Evolutionary conservation across 2,797 vertebrate genomes (phyloP).

Genomic region (Spheniscus humboldti): DNA sequence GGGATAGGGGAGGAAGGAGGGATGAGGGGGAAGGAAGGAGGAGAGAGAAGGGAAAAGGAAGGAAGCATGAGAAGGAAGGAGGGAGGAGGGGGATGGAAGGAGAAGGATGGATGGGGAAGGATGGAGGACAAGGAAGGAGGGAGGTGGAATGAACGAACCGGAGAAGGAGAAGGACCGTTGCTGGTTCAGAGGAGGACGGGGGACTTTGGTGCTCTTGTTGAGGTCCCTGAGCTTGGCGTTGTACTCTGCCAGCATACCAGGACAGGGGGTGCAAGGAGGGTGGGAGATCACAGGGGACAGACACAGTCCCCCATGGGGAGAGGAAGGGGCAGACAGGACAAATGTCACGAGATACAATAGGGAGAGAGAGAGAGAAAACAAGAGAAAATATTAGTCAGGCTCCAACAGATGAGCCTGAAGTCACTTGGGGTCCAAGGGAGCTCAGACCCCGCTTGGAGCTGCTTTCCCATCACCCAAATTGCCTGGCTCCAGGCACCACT

Average conservation of each 20-base stretch:
- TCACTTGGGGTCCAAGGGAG: not conserved
- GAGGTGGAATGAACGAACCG: slow-evolving; percentile 81
- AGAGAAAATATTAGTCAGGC: slow-evolving; percentile 65
- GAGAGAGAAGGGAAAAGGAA: not conserved
- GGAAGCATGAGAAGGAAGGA: not conserved
- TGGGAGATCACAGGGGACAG: slow-evolving; percentile 42
- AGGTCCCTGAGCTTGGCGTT: slow-evolving; percentile 76
- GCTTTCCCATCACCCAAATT: not conserved
- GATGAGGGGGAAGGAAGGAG: not conserved
- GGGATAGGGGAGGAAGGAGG: not conserved
- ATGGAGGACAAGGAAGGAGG: not conserved
- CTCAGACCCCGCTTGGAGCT: not conserved
- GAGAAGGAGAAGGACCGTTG: slow-evolving; percentile 90
- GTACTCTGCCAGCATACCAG: slow-evolving; percentile 70
- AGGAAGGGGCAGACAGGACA: slow-evolving; percentile 49
- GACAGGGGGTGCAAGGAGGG: slow-evolving; percentile 19
- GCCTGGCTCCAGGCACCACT: not conserved
- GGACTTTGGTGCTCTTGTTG: slow-evolving; percentile 65
- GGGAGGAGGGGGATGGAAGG: not conserved
- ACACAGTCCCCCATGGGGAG: slow-evolving; percentile 3
- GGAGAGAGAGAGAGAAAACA: slow-evolving; percentile 29
- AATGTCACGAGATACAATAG: slow-evolving; percentile 11
- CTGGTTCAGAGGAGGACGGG: slow-evolving; percentile 78
- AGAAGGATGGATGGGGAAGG: not conserved
- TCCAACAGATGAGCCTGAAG: not conserved